These are phyloP conservation scores for Brachyptera risi DNA, from an alignment of 2,888 invertebrate genomes.

Conservation along the genomic window DNA sequence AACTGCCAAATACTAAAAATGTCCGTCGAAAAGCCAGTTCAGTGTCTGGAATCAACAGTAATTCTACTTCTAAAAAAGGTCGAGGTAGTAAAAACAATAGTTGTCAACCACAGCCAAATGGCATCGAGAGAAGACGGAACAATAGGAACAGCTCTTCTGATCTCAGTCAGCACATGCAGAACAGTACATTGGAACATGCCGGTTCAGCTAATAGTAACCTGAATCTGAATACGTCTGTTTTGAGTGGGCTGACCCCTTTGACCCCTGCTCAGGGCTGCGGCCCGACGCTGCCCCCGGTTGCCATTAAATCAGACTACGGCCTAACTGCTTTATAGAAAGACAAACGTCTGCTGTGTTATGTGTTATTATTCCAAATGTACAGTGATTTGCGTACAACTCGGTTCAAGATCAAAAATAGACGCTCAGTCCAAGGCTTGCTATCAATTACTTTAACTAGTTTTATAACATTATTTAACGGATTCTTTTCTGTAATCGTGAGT, in stretches of 20 bases:
- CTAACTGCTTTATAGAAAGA: conserved; percentile 55
- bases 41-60: conserved; percentile 61
- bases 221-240: conserved; percentile 30
- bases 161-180: conserved; percentile 45
- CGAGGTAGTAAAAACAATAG: conserved; percentile 37
- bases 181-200: not conserved
- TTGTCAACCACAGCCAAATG: conserved; percentile 48
- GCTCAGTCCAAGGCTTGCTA: too few species aligned
- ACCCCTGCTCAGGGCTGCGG: conserved; percentile 45
- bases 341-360: too few species aligned
- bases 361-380: too few species aligned
- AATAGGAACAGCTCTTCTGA: conserved; percentile 37
- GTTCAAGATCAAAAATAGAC: too few species aligned
- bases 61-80: conserved; percentile 39
- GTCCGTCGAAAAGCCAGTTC: conserved; percentile 74
- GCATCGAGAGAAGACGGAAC: conserved; percentile 51
- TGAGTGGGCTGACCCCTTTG: conserved; percentile 54
- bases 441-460: too few species aligned
- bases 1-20: conserved; percentile 80
- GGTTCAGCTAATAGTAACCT: not conserved
- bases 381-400: too few species aligned
- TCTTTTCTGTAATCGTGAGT: too few species aligned
- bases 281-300: conserved; percentile 46
- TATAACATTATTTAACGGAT: too few species aligned
- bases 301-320: conserved; percentile 84